A percentile compares a stretch with the other conserved stretches of the same genome.
Evolutionary conservation across 2,888 invertebrate species (phyloP).

Genomic region (Biston betularia): DNA sequence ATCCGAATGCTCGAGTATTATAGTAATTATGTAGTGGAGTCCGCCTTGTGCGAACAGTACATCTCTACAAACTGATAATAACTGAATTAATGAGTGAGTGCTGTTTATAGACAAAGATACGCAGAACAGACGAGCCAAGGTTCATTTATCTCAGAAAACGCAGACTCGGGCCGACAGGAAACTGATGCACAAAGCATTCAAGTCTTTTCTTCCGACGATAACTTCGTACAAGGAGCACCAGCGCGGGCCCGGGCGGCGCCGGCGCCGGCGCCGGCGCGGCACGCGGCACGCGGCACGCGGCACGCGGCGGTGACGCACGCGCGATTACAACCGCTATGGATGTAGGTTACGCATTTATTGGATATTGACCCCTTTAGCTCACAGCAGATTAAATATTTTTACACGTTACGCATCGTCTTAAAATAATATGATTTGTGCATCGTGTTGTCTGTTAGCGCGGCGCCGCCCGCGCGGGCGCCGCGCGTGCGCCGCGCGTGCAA

Average conservation of each 20-base stretch:
- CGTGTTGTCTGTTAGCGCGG: constrained; percentile 25
- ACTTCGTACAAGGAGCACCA: constrained; percentile 17
- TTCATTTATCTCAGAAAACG: neutral
- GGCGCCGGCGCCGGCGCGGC: constrained; percentile 34
- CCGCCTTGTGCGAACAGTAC: too few relatives aligned
- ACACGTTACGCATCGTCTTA: constrained; percentile 39
- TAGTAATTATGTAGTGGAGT: too few relatives aligned
- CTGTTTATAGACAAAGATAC: neutral
- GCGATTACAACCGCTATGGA: constrained; percentile 33
- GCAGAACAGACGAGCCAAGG: neutral
- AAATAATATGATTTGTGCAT: constrained; percentile 38
- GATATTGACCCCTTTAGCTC: constrained; percentile 56
- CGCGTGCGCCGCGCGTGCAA: constrained; percentile 1
- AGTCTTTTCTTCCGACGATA: constrained; percentile 1
- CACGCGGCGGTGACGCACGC: constrained; percentile 26
- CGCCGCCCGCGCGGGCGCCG: constrained; percentile 6
- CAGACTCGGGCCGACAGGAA: neutral
- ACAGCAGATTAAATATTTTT: constrained; percentile 43
- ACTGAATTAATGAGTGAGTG: too few relatives aligned
- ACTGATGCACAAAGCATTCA: neutral
- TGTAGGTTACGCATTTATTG: constrained; percentile 45
- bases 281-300: constrained; percentile 32
- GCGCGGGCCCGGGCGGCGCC: constrained; percentile 8
- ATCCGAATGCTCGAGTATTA: too few relatives aligned
- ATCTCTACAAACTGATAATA: too few relatives aligned